phyloP scores from a whole-genome alignment of 2,888 invertebrate genomes.

The Zelleria hepariella region DNA sequence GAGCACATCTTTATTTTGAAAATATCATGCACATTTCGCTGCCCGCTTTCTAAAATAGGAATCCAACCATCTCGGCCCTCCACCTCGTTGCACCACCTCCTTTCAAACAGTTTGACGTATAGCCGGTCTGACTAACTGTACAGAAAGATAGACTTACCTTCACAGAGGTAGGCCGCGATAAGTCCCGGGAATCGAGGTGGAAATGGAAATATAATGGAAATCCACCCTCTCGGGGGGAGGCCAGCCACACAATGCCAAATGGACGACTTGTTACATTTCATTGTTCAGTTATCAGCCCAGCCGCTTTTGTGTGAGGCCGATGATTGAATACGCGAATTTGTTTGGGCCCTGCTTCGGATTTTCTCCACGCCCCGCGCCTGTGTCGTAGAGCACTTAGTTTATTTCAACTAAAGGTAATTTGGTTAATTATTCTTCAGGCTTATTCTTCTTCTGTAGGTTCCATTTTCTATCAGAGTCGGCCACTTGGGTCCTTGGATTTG shows the following conservation, averaged over 20 bases:
- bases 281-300: slow-evolving; percentile 69
- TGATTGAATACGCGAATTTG: slow-evolving; percentile 72
- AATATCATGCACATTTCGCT: neutral
- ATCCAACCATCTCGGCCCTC: neutral
- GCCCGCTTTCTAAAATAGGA: neutral
- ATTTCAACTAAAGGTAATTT: neutral
- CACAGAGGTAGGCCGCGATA: slow-evolving; percentile 66
- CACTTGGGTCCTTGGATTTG: no score
- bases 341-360: slow-evolving; percentile 66
- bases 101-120: slow-evolving; percentile 36
- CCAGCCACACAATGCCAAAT: slow-evolving; percentile 61
- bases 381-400: neutral
- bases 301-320: slow-evolving; percentile 65
- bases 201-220: slow-evolving; percentile 72
- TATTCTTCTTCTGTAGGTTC: no score
- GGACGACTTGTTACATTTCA: slow-evolving; percentile 72
- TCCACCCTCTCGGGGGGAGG: slow-evolving; percentile 19
- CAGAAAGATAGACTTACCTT: slow-evolving; percentile 69
- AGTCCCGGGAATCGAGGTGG: slow-evolving; percentile 68
- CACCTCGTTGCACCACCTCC: neutral
- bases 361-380: slow-evolving; percentile 18
- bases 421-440: no score
- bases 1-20: neutral
- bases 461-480: no score
- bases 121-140: slow-evolving; percentile 55